A percentile compares a stretch with the other conserved stretches of the same genome.
phyloP scores from a whole-genome alignment of 2,888 invertebrate species.

The Polylopha cassiicola region DNA sequence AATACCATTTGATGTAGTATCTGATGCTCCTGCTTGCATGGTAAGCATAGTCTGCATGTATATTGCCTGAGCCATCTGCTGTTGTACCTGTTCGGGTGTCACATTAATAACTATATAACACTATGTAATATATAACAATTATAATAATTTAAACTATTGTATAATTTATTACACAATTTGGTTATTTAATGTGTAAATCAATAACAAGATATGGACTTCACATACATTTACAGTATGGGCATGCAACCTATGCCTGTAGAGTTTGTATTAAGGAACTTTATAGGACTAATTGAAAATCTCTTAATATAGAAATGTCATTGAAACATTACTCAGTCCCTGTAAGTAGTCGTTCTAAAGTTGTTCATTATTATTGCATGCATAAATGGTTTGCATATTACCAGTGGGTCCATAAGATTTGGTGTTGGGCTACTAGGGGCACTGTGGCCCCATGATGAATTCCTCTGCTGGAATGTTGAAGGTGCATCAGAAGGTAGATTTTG shows the following conservation, averaged over 20 bases:
- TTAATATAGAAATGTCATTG: too few relatives aligned
- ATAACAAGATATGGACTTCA: not conserved
- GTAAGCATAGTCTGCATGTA: conserved; percentile 68
- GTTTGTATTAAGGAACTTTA: too few relatives aligned
- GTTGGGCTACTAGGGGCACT: too few relatives aligned
- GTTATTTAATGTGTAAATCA: too few relatives aligned
- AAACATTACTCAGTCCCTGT: too few relatives aligned
- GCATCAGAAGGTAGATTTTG: conserved; percentile 60
- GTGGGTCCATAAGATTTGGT: conserved; percentile 37
- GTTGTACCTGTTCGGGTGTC: conserved; percentile 53
- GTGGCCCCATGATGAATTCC: conserved; percentile 36
- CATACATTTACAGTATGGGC: too few relatives aligned
- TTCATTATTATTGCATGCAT: not conserved
- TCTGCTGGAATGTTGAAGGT: conserved; percentile 41
- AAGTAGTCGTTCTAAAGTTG: not conserved
- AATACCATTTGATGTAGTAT: conserved; percentile 38
- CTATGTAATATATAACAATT: too few relatives aligned
- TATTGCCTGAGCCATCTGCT: conserved; percentile 62
- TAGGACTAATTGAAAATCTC: too few relatives aligned
- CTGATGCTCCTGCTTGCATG: conserved; percentile 49
- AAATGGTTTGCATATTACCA: conserved; percentile 34
- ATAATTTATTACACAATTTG: too few relatives aligned
- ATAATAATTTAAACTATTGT: too few relatives aligned
- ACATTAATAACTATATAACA: conserved; percentile 1
- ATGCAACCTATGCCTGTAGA: too few relatives aligned